Evolutionary conservation across 2,888 invertebrate genomes (phyloP).

Genomic region (Ashinkailepas kermadecensis): DNA sequence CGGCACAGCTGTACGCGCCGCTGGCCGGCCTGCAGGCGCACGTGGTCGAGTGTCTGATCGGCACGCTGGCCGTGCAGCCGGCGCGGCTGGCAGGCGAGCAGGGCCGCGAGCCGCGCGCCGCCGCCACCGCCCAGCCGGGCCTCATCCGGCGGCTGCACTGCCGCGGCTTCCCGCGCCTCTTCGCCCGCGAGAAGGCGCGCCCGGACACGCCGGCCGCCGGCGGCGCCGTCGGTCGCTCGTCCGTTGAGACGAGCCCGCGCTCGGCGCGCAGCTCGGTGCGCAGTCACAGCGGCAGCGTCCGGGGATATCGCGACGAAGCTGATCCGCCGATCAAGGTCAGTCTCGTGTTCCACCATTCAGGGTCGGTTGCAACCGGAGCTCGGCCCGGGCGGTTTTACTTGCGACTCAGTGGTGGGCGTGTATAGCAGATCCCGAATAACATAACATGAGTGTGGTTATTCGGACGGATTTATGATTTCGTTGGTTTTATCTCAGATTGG

Average conservation of each 20-base stretch:
- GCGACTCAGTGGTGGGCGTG: too few species aligned
- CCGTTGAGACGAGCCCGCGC: neutral
- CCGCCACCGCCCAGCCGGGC: neutral
- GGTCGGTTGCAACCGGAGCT: too few species aligned
- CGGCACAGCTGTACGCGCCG: conserved; percentile 48
- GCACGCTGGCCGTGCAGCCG: conserved; percentile 5
- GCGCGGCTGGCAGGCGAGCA: neutral
- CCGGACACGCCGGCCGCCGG: neutral
- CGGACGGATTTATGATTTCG: too few species aligned
- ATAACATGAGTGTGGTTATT: too few species aligned
- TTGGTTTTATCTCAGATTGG: too few species aligned
- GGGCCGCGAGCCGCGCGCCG: neutral
- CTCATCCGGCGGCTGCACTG: conserved; percentile 11
- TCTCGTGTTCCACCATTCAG: neutral
- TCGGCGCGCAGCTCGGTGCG: neutral
- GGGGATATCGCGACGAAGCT: neutral
- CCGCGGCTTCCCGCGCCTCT: neutral
- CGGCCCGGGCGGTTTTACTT: too few species aligned
- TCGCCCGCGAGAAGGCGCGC: conserved; percentile 8
- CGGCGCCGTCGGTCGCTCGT: neutral
- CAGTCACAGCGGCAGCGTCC: neutral
- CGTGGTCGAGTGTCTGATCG: conserved; percentile 25
- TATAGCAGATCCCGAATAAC: too few species aligned
- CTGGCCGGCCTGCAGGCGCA: conserved; percentile 32
- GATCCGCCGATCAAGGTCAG: neutral